Evolutionary conservation across 2,113 vertebrate species (phyloP), one percentile per base, ranked within the genome.

Genomic region (Pangasianodon gigas): DNA sequence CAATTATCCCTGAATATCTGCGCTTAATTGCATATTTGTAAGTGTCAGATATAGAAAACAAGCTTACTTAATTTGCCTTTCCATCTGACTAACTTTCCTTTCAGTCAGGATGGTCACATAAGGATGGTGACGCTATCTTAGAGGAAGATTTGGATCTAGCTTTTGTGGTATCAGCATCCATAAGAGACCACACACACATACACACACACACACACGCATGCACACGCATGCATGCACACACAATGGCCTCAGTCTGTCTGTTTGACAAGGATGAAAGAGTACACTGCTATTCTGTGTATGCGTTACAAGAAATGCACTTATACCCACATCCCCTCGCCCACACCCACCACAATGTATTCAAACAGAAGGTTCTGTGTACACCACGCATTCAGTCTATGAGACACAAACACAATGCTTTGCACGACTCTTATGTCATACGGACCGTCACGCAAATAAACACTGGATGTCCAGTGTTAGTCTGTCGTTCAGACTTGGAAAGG

Each of bases 281-380:
- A 67, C 74, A 46, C 37, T 41, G n/a, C 81, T 80, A 32, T 87
- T 85, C 5, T 62, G 52, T 71, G 41, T 46, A 71, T 58, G 83
- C 7, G 19, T 29, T 71, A 46, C 29, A 67, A 65, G 75, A 77
- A 77, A 84, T 32, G 41, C 26, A 48, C 56, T 44, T 80, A 21
- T 6, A 77, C 77, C 87, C 88, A 71, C 91, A 65, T 82, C 86
- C 56, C 84, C 84, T 86, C 24, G 48, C 71, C n/a, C 69, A 77
- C 58, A n/a, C 46, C 84, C 11, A 51, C 79, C 87, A 85, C 85
- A 85, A 37, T 88, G 84, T 87, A 88, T 29, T 67, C 16, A 60
- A 52, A 86, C 84, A 65, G 58, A 80, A 13, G 48, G 71, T 41
- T 46, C 79, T 85, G 52, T 32, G 84, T 82, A 90, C 80, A 54